Base-by-base conservation (phyloP, 2,113 vertebrate species). In the Morone saxatilis region DNA sequence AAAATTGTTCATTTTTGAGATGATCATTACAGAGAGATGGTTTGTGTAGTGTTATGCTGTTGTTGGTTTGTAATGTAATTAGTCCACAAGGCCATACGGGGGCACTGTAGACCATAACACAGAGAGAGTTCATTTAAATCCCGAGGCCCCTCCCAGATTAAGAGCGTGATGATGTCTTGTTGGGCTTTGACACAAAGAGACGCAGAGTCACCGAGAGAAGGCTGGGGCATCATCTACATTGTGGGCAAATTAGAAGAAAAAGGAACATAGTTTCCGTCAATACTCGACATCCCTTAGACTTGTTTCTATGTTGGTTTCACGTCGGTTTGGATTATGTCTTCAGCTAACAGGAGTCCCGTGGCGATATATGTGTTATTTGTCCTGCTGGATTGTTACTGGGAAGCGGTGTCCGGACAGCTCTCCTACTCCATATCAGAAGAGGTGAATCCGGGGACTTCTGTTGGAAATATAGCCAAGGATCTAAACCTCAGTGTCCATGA, bases 381-480 rank as follows among this genome's bases (percentile, higher is more conserved):
- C 25, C 0, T 81, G 57, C 11, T 87, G 61, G 48, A 63, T 63
- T 89, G 17, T 80, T 13, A 54, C 40, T 84, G 41, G 88, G 69
- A 85, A 57, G 45, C 73, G 1, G 66, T 59, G 71, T 82, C 70
- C 0, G 86, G 85, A 4, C 92, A 95, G 75, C 71, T 91, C 22
- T 86, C 85, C 1, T 95, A 95, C 66, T 84, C 92, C 6, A 57
- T 94, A 17, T 87, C 81, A 4, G 94, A 95, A 45, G 95, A 95
- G 79, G 87, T 93, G 54, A 92, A 84, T 41, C 60, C 63, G 14
- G 95, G 93, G 61, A 93, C 94, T 2, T 67, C 86, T 54, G 91
- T 95, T 1, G 95, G 95, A 68, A 95, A 95, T 89, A 80, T 95
- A 60, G 92, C 94, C 0, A 94, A 93, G 73, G 95, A 95, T 80